Conservation (phyloP, 1,140 invertebrate species). For the Drosophila orosa region DNA sequence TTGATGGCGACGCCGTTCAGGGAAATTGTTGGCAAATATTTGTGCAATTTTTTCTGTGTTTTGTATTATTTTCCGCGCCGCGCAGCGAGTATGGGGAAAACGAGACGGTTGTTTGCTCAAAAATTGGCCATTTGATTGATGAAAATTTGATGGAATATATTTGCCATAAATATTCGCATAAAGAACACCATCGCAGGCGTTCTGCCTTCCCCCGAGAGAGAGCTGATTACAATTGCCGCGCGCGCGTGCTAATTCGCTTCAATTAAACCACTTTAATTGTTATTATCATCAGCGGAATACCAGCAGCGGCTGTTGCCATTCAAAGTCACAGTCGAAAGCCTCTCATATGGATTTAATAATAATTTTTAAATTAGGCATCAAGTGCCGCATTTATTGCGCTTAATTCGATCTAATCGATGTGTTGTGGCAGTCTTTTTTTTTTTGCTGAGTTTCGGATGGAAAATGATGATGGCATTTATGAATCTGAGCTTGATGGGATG, state of each 20-base stretch:
- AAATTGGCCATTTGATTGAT: slow-evolving; percentile 56
- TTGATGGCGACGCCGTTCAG: slow-evolving; percentile 33
- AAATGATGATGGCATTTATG: background rate
- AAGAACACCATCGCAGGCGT: background rate
- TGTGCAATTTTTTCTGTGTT: slow-evolving; percentile 35
- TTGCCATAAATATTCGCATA: slow-evolving; percentile 37
- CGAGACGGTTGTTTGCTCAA: slow-evolving; percentile 38
- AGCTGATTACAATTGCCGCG: slow-evolving; percentile 19
- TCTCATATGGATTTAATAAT: slow-evolving; percentile 10
- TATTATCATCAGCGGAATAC: background rate
- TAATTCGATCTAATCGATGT: slow-evolving; percentile 5
- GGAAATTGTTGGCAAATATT: slow-evolving; percentile 53
- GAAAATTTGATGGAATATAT: slow-evolving; percentile 55
- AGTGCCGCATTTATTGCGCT: slow-evolving; percentile 2
- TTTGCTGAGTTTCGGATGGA: background rate
- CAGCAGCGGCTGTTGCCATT: background rate
- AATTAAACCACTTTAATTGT: slow-evolving; percentile 29
- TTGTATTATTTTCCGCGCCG: slow-evolving; percentile 10
- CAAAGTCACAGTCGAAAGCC: slow-evolving; percentile 6
- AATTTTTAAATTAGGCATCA: slow-evolving; percentile 20
- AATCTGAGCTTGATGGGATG: background rate
- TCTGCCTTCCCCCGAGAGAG: background rate
- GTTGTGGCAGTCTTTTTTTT: background rate
- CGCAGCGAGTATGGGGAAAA: background rate
- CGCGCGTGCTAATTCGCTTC: slow-evolving; percentile 22